Percentiles rank a stretch among this genome's conserved stretches.
Conservation (phyloP, 1,140 invertebrate genomes). For the Hylaeus volcanicus region DNA sequence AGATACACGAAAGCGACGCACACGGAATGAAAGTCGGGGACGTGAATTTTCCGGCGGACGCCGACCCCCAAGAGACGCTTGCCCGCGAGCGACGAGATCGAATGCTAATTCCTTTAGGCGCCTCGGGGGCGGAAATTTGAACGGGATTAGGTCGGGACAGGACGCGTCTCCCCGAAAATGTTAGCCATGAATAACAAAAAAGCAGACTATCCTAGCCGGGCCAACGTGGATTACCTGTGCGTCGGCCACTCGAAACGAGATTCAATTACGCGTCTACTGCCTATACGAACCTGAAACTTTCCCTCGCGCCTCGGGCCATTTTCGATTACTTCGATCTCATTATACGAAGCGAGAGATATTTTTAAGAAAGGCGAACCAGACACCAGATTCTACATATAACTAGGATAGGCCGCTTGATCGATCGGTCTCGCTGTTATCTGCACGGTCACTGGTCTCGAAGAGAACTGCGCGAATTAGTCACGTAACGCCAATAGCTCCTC, state of each 20-base stretch:
- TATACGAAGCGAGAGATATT: neutral
- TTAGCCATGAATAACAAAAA: constrained; percentile 59
- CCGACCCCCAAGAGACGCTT: constrained; percentile 40
- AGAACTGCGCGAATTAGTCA: neutral
- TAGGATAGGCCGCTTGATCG: neutral
- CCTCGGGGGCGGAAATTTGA: constrained; percentile 65
- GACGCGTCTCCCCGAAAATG: constrained; percentile 48
- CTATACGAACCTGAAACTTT: constrained; percentile 5
- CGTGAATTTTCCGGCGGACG: constrained; percentile 51
- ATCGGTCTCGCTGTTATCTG: neutral
- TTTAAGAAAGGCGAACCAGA: too few relatives aligned
- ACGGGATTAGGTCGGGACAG: constrained; percentile 62
- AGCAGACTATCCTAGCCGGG: constrained; percentile 16
- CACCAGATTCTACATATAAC: too few relatives aligned
- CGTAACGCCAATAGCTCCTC: neutral
- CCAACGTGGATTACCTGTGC: constrained; percentile 46
- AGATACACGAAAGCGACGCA: constrained; percentile 17
- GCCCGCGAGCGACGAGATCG: constrained; percentile 52
- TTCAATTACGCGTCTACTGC: constrained; percentile 44
- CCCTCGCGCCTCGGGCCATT: neutral
- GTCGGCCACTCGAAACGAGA: constrained; percentile 46
- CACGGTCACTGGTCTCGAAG: neutral
- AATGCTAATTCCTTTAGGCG: constrained; percentile 68
- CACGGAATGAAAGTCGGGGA: constrained; percentile 19
- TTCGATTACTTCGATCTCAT: constrained; percentile 22